phyloP scores from a whole-genome alignment of 2,113 vertebrate genomes.

The Anolis carolinensis region DNA sequence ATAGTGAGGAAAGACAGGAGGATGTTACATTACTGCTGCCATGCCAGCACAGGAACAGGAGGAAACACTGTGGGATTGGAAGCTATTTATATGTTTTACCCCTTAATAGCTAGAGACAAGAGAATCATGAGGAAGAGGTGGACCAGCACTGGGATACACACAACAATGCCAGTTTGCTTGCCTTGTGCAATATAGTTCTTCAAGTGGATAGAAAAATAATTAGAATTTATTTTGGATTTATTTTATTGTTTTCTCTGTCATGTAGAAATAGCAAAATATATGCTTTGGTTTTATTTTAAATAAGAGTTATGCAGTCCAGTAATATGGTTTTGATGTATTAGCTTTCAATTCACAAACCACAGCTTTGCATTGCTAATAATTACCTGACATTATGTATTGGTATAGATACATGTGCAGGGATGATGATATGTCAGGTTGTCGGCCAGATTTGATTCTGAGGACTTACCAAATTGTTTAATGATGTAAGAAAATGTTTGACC shows the following conservation, averaged over 20 bases:
- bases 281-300: neutral
- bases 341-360: neutral
- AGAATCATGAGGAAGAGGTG: too few relatives aligned
- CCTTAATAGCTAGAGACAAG: too few relatives aligned
- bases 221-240: neutral
- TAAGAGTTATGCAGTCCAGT: neutral
- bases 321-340: constrained; percentile 5
- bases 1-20: too few relatives aligned
- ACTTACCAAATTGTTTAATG: neutral
- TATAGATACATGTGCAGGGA: neutral
- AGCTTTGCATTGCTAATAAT: neutral
- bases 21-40: too few relatives aligned
- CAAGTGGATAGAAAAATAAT: neutral
- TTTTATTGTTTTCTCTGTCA: neutral
- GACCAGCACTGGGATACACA: too few relatives aligned
- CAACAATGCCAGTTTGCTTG: too few relatives aligned
- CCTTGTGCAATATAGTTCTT: too few relatives aligned
- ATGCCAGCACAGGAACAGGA: too few relatives aligned
- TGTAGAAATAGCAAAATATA: neutral
- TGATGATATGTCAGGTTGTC: neutral
- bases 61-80: too few relatives aligned
- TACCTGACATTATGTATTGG: neutral
- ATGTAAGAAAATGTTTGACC: too few relatives aligned
- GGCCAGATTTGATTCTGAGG: neutral
- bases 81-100: too few relatives aligned